Conservation (phyloP, 2,888 invertebrate species). For the Bombylius major region DNA sequence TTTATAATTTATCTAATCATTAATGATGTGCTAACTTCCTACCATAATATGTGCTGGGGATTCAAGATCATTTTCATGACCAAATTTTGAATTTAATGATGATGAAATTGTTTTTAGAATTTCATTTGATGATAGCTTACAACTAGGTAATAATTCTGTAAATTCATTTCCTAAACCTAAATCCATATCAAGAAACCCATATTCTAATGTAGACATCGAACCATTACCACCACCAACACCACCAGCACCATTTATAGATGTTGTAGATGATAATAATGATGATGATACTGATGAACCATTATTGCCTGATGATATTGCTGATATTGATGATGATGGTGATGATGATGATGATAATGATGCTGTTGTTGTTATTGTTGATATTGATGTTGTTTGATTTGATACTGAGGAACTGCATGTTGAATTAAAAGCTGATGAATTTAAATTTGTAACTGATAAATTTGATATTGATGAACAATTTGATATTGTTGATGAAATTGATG, state of each 20-base stretch:
- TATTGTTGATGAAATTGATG: constrained; percentile 29
- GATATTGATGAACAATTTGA: too few species aligned
- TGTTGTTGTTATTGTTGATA: constrained; percentile 1
- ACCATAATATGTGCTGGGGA: constrained; percentile 45
- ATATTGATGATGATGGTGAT: constrained; percentile 29
- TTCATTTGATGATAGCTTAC: constrained; percentile 44
- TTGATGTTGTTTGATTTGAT: background rate
- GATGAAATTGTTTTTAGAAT: constrained; percentile 37
- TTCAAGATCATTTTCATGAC: constrained; percentile 39
- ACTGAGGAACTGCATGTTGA: too few species aligned
- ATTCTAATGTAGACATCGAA: constrained; percentile 32
- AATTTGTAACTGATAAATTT: too few species aligned
- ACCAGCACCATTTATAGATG: too few species aligned
- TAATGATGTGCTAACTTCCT: constrained; percentile 38
- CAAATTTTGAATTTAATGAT: constrained; percentile 24
- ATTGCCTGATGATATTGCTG: constrained; percentile 1
- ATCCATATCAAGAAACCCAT: constrained; percentile 37
- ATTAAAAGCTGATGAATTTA: too few species aligned
- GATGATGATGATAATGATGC: constrained; percentile 27
- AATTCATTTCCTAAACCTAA: constrained; percentile 40
- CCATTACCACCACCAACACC: constrained; percentile 13
- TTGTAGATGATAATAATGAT: constrained; percentile 5
- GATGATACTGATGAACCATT: constrained; percentile 13
- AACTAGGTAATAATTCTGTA: constrained; percentile 40
- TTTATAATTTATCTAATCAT: constrained; percentile 6